Evolutionary conservation across 2,888 invertebrate genomes (phyloP).

Genomic region (Tinea trinotella): DNA sequence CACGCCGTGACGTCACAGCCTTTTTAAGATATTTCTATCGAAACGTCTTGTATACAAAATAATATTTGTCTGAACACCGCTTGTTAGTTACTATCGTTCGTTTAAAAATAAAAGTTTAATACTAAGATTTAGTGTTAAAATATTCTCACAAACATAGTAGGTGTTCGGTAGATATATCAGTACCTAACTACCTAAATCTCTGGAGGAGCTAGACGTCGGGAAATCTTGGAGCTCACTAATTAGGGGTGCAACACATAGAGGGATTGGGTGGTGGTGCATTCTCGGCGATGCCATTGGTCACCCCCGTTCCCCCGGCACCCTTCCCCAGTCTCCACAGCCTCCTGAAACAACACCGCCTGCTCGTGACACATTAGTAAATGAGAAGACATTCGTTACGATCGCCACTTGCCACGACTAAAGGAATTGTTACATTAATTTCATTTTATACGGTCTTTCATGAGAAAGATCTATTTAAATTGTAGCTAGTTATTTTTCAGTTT

Average conservation of each 20-base stretch:
- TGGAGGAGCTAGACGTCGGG: slow-evolving; percentile 11
- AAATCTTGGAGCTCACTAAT: slow-evolving; percentile 31
- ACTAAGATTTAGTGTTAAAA: neutral
- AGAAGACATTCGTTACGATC: slow-evolving; percentile 67
- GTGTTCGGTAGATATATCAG: too few relatives aligned
- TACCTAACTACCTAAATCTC: slow-evolving; percentile 2
- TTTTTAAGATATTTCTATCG: too few relatives aligned
- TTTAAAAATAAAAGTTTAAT: too few relatives aligned
- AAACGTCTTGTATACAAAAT: too few relatives aligned
- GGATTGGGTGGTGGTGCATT: slow-evolving; percentile 27
- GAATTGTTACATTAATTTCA: neutral
- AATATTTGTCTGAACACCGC: too few relatives aligned
- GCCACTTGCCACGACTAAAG: slow-evolving; percentile 3
- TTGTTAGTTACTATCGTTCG: too few relatives aligned
- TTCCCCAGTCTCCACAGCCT: slow-evolving; percentile 23
- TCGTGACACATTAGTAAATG: slow-evolving; percentile 74
- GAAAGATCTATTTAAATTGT: too few relatives aligned
- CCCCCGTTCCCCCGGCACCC: slow-evolving; percentile 30
- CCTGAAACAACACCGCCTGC: slow-evolving; percentile 68
- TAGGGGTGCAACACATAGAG: slow-evolving; percentile 52
- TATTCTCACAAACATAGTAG: neutral
- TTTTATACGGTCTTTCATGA: neutral
- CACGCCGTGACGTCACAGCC: slow-evolving; percentile 39
- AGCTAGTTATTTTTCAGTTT: too few relatives aligned
- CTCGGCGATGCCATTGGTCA: slow-evolving; percentile 55